Percentiles rank a stretch among this genome's conserved stretches.
Conservation (phyloP, 2,888 invertebrate species). For the Agrenia bidenticulata region DNA sequence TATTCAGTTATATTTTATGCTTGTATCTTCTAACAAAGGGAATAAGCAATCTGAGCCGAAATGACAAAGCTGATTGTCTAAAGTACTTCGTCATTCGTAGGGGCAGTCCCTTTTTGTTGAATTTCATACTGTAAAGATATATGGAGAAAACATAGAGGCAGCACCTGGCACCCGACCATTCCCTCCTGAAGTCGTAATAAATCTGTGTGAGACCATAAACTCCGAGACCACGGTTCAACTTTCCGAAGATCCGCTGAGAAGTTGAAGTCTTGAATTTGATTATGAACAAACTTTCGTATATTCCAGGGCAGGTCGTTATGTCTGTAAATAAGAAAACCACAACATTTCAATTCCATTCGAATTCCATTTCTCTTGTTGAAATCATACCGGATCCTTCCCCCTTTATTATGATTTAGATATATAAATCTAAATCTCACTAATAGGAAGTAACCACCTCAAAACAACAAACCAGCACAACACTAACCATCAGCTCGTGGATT, state of each 20-base stretch:
- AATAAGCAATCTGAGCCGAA: too few relatives aligned
- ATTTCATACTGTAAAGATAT: constrained; percentile 4
- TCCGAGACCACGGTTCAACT: constrained; percentile 79
- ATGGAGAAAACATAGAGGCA: constrained; percentile 42
- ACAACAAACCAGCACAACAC: background rate
- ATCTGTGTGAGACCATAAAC: constrained; percentile 91
- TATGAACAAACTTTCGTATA: constrained; percentile 84
- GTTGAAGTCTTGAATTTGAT: constrained; percentile 80
- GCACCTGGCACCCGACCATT: constrained; percentile 82
- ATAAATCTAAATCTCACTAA: too few relatives aligned
- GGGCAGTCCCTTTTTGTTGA: background rate
- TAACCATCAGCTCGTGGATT: background rate
- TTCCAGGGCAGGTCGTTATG: constrained; percentile 92
- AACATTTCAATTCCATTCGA: constrained; percentile 17
- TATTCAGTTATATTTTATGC: too few relatives aligned
- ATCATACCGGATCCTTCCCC: background rate
- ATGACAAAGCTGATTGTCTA: too few relatives aligned
- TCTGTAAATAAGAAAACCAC: constrained; percentile 54
- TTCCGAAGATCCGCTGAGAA: constrained; percentile 69
- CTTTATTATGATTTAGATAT: too few relatives aligned
- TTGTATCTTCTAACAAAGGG: too few relatives aligned
- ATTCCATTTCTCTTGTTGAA: constrained; percentile 7
- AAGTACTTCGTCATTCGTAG: too few relatives aligned
- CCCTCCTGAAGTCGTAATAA: constrained; percentile 78
- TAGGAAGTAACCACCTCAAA: too few relatives aligned